A percentile compares a stretch with the other conserved stretches of the same genome.
These are phyloP conservation scores for Eumaeus atala DNA, from an alignment of 1,140 invertebrate species.

Conservation along the genomic window DNA sequence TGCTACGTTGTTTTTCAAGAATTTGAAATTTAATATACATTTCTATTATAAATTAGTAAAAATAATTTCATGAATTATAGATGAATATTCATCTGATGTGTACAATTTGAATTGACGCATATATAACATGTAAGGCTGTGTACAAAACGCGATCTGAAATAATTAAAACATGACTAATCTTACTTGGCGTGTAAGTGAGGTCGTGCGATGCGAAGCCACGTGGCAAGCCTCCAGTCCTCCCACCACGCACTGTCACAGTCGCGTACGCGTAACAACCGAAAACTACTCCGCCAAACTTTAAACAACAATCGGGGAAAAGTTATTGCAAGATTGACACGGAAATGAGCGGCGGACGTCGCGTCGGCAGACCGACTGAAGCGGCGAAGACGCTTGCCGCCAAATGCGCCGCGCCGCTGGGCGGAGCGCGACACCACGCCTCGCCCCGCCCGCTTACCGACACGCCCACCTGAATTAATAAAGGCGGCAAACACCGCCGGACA, in stretches of 20 bases:
- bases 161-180: constrained; percentile 27
- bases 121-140: too few species aligned
- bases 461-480: constrained; percentile 72
- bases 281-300: constrained; percentile 14
- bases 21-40: too few species aligned
- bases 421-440: constrained; percentile 31
- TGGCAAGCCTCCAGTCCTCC: constrained; percentile 20
- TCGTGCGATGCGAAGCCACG: constrained; percentile 31
- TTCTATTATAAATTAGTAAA: too few species aligned
- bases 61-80: too few species aligned
- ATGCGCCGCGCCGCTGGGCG: constrained; percentile 51
- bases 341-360: constrained; percentile 55
- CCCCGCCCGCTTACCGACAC: constrained; percentile 49
- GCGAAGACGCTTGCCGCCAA: constrained; percentile 28
- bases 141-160: too few species aligned
- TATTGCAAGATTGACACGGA: constrained; percentile 29
- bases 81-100: too few species aligned
- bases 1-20: too few species aligned
- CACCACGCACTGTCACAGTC: constrained; percentile 17
- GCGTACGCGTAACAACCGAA: constrained; percentile 15
- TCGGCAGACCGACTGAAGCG: constrained; percentile 56
- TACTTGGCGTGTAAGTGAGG: constrained; percentile 62
- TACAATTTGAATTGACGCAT: too few species aligned
- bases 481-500: constrained; percentile 69
- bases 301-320: constrained; percentile 34